Base-by-base conservation (phyloP, 2,797 vertebrate genomes). In the Darevskia mixta region DNA sequence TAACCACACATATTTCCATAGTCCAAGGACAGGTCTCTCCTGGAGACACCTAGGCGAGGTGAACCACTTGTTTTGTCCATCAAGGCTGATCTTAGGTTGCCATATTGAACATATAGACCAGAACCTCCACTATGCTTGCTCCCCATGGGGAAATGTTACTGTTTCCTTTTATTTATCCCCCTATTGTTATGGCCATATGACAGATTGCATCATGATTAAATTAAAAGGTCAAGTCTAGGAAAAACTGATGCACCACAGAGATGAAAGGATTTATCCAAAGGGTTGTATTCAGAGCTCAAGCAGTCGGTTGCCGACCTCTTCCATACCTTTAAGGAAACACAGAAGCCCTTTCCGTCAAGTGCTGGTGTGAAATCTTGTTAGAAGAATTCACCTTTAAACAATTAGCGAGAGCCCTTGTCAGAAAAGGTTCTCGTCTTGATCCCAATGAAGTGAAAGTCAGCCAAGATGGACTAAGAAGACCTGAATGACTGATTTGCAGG, bases 271-370 rank as follows among this genome's bases (percentile, higher is more conserved):
- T 90, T 72, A 17, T 41, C 38, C 23, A 25, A 85, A 86, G 0
- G 5, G 2, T 0, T 1, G 69, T 61, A 49, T 0, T n/a, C 75
- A 85, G 86, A 43, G 85, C 41, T 82, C 84, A 73, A 82, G 6
- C n/a, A 3, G 0, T 25, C 0, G 0, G 41, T 83, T 38, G 8
- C 1, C 0, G 35, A 23, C 79, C 87, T 77, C 0, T 0, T 0
- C 66, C 20, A 8, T 76, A 88, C 49, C 81, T 69, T 3, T 11
- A 20, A 20, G 43, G 1, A 66, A 64, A 82, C 35, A 8, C 25
- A 69, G 8, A 81, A 55, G 3, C 3, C 1, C 49, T 0, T 0
- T 8, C 41, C 15, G 0, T 1, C 9, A 61, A 38, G 32, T 11
- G 8, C 64, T 61, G 29, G 49, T 32, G 73, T 83, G 43, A 87